Percentiles rank a stretch among this genome's conserved stretches.
These are phyloP conservation scores for Ypsolopha scabrella DNA, from an alignment of 2,888 invertebrate species.

Conservation along the genomic window DNA sequence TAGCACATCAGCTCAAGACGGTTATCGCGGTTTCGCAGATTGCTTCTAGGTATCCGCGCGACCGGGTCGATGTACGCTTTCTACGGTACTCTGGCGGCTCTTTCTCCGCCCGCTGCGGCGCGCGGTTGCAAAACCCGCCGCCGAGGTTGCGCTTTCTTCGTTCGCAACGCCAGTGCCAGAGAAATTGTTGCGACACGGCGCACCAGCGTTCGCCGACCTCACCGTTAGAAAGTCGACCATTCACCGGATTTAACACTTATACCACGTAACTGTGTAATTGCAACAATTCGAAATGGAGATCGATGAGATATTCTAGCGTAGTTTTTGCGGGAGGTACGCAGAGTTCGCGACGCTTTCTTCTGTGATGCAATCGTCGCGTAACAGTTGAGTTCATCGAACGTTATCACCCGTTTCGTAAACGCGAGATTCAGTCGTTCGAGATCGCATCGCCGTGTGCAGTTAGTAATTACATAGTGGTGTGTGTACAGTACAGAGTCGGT, in stretches of 20 bases:
- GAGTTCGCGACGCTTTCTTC: slow-evolving; percentile 65
- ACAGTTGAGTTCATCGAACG: slow-evolving; percentile 51
- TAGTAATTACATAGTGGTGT: slow-evolving; percentile 45
- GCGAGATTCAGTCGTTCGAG: slow-evolving; percentile 19
- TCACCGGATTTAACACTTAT: slow-evolving; percentile 62
- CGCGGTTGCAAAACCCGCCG: slow-evolving; percentile 59
- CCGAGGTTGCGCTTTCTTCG: slow-evolving; percentile 70
- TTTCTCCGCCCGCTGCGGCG: slow-evolving; percentile 29
- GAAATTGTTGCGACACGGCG: slow-evolving; percentile 68
- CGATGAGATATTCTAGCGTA: slow-evolving; percentile 46
- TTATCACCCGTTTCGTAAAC: slow-evolving; percentile 43
- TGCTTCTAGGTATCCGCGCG: slow-evolving; percentile 13
- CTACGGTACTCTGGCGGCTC: slow-evolving; percentile 32
- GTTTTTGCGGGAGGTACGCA: slow-evolving; percentile 46
- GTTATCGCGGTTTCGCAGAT: slow-evolving; percentile 25
- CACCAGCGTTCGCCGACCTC: slow-evolving; percentile 61
- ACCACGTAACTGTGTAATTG: slow-evolving; percentile 65
- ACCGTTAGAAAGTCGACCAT: slow-evolving; percentile 65
- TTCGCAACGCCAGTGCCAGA: slow-evolving; percentile 50
- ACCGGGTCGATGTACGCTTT: slow-evolving; percentile 50
- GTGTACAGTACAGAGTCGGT: slow-evolving; percentile 29
- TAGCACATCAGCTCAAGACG: slow-evolving; percentile 37
- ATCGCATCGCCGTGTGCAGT: slow-evolving; percentile 36
- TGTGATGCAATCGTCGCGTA: slow-evolving; percentile 56
- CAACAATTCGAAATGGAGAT: slow-evolving; percentile 58